Conservation (phyloP, 2,888 invertebrate genomes). For the Sinodicranocentrus sp. region DNA sequence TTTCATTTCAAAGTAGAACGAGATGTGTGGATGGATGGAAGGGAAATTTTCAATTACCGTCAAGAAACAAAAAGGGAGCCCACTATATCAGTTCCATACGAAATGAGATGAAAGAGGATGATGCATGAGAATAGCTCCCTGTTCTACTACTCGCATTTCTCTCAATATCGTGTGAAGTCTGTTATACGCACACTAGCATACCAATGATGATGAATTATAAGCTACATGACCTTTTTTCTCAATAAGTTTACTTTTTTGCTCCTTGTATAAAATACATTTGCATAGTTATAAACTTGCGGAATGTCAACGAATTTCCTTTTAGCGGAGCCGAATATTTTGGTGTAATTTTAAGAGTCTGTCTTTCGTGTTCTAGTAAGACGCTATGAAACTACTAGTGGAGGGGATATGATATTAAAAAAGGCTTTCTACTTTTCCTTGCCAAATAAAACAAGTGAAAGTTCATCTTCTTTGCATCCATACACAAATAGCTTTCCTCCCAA, state of each 20-base stretch:
- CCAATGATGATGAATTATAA: constrained; percentile 32
- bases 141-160: constrained; percentile 2
- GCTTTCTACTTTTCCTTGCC: constrained; percentile 38
- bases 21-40: constrained; percentile 56
- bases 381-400: neutral
- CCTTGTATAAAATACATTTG: constrained; percentile 9
- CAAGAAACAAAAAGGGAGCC: constrained; percentile 64
- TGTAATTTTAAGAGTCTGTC: neutral
- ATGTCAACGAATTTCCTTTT: constrained; percentile 31
- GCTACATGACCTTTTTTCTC: constrained; percentile 30
- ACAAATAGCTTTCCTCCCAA: neutral
- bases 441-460: constrained; percentile 57
- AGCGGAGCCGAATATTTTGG: neutral
- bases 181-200: neutral
- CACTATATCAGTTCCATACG: constrained; percentile 72
- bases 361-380: neutral
- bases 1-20: constrained; percentile 43
- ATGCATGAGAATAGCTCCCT: constrained; percentile 47
- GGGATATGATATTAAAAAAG: constrained; percentile 11
- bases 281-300: constrained; percentile 15
- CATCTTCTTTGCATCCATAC: neutral
- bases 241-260: neutral
- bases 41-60: constrained; percentile 76
- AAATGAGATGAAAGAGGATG: constrained; percentile 70
- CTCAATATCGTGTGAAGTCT: neutral